Conservation (phyloP, 1,140 invertebrate species). For the Aplysia californica region DNA sequence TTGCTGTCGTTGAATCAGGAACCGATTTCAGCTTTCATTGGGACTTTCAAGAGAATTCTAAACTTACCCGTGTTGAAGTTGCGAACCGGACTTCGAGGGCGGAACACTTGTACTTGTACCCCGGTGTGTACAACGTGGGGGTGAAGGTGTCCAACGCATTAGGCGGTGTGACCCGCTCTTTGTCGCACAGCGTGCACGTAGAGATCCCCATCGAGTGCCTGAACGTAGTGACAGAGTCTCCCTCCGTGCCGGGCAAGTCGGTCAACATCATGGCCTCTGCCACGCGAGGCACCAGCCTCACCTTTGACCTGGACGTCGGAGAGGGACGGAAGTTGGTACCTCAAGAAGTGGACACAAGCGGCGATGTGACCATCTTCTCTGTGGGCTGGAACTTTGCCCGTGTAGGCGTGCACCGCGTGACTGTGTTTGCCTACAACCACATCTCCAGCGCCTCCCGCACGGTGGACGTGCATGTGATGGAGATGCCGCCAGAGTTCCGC, state of each 20-base stretch:
- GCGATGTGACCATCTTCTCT: not conserved
- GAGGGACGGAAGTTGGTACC: not conserved
- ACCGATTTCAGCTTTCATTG: constrained; percentile 7
- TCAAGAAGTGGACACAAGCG: not conserved
- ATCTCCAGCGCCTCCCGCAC: constrained; percentile 7
- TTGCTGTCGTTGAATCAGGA: not conserved
- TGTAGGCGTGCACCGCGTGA: not conserved
- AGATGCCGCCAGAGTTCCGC: constrained; percentile 1
- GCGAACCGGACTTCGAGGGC: not conserved
- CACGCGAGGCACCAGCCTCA: not conserved
- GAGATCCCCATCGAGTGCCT: constrained; percentile 14
- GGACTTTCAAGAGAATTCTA: constrained; percentile 11
- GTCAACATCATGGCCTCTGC: constrained; percentile 6
- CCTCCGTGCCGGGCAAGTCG: not conserved
- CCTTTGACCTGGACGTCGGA: not conserved
- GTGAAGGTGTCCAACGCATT: not conserved
- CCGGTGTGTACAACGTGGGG: constrained; percentile 13
- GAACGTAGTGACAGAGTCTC: not conserved
- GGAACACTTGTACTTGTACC: not conserved
- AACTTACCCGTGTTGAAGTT: not conserved
- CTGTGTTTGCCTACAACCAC: constrained; percentile 7
- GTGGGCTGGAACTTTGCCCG: not conserved
- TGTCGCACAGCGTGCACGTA: not conserved
- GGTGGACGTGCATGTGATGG: constrained; percentile 5
- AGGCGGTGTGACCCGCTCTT: not conserved